Conservation (phyloP, 2,113 vertebrate species). For the Solea solea region DNA sequence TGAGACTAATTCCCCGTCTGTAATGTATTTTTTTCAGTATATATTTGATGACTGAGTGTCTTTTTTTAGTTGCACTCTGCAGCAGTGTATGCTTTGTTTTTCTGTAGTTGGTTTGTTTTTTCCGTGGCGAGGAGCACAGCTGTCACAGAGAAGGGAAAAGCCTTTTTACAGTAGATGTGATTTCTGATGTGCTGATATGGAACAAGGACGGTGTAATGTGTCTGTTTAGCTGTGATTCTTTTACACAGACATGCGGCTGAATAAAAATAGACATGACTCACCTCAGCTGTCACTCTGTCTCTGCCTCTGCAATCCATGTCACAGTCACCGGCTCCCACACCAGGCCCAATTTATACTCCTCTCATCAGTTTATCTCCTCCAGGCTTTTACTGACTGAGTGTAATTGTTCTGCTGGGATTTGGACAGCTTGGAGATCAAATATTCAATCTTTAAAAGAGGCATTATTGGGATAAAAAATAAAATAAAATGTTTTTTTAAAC, state of each 20-base stretch:
- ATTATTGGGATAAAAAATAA: not conserved
- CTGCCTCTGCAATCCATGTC: constrained; percentile 50
- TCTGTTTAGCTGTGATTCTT: constrained; percentile 57
- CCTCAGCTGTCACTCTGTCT: constrained; percentile 71
- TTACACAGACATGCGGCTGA: constrained; percentile 56
- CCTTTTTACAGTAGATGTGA: constrained; percentile 33
- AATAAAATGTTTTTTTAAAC: not conserved
- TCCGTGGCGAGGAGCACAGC: constrained; percentile 3
- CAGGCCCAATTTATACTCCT: not conserved
- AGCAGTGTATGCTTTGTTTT: constrained; percentile 38
- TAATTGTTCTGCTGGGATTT: not conserved
- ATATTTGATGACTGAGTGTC: constrained; percentile 24
- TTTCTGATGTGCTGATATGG: constrained; percentile 52
- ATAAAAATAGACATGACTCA: constrained; percentile 80
- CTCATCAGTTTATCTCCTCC: constrained; percentile 4
- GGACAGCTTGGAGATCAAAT: not conserved
- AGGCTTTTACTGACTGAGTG: not conserved
- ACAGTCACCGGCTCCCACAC: constrained; percentile 16
- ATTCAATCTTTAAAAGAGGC: not conserved
- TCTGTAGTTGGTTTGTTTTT: constrained; percentile 17
- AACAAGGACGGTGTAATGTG: constrained; percentile 44
- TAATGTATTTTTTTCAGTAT: constrained; percentile 12
- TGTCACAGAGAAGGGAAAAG: not conserved
- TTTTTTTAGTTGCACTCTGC: constrained; percentile 36
- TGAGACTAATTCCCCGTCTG: constrained; percentile 4